phyloP scores from a whole-genome alignment of 1,140 invertebrate species.

The Penaeus indicus region DNA sequence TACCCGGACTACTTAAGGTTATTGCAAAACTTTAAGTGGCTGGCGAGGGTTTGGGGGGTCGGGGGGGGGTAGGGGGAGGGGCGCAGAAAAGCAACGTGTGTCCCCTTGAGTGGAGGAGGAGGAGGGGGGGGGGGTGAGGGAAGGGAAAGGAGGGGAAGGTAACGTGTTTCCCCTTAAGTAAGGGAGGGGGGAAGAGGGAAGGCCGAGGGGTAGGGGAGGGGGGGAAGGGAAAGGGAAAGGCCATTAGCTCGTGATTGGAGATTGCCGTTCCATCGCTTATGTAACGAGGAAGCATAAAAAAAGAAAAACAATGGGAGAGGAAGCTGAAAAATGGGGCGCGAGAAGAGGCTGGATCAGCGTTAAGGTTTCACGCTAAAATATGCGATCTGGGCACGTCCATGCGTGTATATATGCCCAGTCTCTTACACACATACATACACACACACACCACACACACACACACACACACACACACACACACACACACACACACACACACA shows the following conservation, averaged over 20 bases:
- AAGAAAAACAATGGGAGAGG: too few species aligned
- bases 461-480: too few species aligned
- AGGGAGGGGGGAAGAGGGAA: neutral
- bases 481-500: neutral
- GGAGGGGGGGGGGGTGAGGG: neutral
- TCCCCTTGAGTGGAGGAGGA: neutral
- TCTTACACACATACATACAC: too few species aligned
- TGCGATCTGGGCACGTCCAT: too few species aligned
- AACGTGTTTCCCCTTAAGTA: neutral
- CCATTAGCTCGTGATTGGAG: neutral
- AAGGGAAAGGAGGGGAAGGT: neutral
- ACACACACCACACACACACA: too few species aligned
- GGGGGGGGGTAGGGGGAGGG: too few species aligned
- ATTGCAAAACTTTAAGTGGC: constrained; percentile 58
- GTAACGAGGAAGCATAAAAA: neutral
- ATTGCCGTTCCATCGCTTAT: neutral
- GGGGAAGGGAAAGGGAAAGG: neutral
- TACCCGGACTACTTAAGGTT: constrained; percentile 45
- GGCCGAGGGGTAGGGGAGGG: neutral
- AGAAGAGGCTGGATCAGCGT: too few species aligned
- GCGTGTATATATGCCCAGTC: too few species aligned
- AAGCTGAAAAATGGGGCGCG: too few species aligned
- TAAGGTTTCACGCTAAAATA: too few species aligned
- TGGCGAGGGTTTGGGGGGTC: neutral
- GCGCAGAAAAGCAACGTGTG: too few species aligned